Evolutionary conservation across 2,113 vertebrate species (phyloP).

Genomic region (Columba janthina): DNA sequence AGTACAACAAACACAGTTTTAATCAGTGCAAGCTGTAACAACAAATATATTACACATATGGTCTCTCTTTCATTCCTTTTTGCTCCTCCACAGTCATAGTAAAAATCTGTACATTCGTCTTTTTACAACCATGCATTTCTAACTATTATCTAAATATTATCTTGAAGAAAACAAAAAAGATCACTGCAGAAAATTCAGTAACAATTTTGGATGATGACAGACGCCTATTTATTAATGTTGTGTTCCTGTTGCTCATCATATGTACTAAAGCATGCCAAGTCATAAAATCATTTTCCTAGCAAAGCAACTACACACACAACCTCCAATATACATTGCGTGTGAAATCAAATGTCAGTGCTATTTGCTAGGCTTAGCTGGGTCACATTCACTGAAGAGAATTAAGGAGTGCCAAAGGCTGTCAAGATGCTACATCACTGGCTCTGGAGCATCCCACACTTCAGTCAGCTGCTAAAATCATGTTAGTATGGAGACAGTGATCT

Average conservation of each 20-base stretch:
- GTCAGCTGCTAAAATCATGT: background rate
- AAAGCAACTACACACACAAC: background rate
- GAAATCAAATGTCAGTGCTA: background rate
- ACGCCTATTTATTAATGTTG: slow-evolving; percentile 19
- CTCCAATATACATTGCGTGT: background rate
- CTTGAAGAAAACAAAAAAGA: background rate
- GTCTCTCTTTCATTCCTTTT: background rate
- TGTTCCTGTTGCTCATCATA: background rate
- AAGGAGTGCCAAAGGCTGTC: background rate
- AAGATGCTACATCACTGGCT: background rate
- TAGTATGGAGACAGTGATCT: background rate
- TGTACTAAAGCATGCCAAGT: background rate
- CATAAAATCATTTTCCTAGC: background rate
- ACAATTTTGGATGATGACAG: slow-evolving; percentile 14
- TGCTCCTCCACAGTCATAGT: background rate
- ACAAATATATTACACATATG: slow-evolving; percentile 28
- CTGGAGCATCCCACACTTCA: background rate
- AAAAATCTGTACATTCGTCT: slow-evolving; percentile 27
- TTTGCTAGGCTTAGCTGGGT: background rate
- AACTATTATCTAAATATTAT: slow-evolving; percentile 6
- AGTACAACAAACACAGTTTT: slow-evolving; percentile 74
- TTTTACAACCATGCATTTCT: slow-evolving; percentile 45
- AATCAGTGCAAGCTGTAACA: slow-evolving; percentile 70
- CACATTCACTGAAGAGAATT: background rate
- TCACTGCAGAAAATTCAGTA: background rate